A percentile compares a stretch with the other conserved stretches of the same genome.
These are phyloP conservation scores for Threskiornis aethiopicus DNA, from an alignment of 2,797 vertebrate genomes.

Conservation along the genomic window DNA sequence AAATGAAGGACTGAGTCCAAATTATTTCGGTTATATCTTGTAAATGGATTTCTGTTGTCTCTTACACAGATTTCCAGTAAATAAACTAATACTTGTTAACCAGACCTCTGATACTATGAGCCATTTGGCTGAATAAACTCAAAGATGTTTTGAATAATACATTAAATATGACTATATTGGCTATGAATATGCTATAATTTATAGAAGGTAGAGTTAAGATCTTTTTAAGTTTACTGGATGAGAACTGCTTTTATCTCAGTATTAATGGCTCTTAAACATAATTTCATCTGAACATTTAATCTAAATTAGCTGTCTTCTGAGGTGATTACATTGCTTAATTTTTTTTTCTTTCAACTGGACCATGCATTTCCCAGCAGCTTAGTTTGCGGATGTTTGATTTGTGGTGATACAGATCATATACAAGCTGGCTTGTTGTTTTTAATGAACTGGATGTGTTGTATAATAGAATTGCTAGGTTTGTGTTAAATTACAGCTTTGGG, in stretches of 20 bases:
- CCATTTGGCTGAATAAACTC: background rate
- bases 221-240: background rate
- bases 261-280: conserved; percentile 14
- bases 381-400: conserved; percentile 67
- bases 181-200: background rate
- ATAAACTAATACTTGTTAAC: background rate
- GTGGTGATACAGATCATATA: conserved; percentile 61
- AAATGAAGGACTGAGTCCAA: conserved; percentile 25
- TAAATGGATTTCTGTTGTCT: conserved; percentile 23
- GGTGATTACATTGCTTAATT: conserved; percentile 30
- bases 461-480: conserved; percentile 69
- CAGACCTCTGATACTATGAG: background rate
- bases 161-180: background rate
- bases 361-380: conserved; percentile 47
- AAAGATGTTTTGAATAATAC: background rate
- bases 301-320: conserved; percentile 57
- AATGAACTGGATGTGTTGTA: conserved; percentile 67
- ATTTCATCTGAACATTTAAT: conserved; percentile 28
- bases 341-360: conserved; percentile 23
- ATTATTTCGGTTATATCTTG: background rate
- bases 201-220: background rate
- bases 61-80: conserved; percentile 4
- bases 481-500: conserved; percentile 66
- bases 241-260: background rate
- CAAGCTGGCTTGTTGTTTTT: conserved; percentile 64